Evolutionary conservation across 2,113 vertebrate genomes (phyloP), one percentile per base, ranked within the genome.

Genomic region (Furnarius figulus): DNA sequence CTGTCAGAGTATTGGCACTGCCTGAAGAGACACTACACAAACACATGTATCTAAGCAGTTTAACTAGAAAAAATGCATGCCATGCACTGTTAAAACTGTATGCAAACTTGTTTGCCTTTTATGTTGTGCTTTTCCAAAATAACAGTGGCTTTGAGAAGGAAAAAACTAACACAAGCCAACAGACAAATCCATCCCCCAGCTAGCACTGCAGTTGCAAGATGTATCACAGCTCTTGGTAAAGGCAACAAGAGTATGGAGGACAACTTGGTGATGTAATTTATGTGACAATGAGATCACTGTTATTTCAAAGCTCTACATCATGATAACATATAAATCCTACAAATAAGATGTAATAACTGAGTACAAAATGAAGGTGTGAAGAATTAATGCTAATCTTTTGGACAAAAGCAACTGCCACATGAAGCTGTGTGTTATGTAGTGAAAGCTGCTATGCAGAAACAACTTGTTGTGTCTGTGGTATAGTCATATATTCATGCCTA

Each of bases 351-450:
- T 80, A 59, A 80, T 94, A 94, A 88, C 40, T 65, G 40, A 85
- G 12, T 85, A 78, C 30, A 70, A 88, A 80, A 93, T 73, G 62
- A 80, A 72, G 24, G 44, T 59, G 19, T 77, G 44, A 87, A 85
- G 59, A 87, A 93, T 94, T 80, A 85, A 65, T 58, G 22, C 15
- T 93, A 56, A 88, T 94, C 73, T 90, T 87, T 50, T 59, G 74
- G 55, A 31, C 30, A 96, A 93, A 94, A 65, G 74, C 12, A 52
- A 39, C 9, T 58, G 31, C 23, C 49, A 27, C 0, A 0, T 62
- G 27, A 55, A 94, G 17, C 39, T 87, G 9, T 37, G 37, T 35
- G 27, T 76, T 85, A 18, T 22, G 35, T 14, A 80, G 50, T 65
- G 72, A 88, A 68, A 87, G 25, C 31, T 44, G 19, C 58, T 68